Evolutionary conservation across 92 coral and sea anemone genomes (phyloP), one percentile per base, ranked within the genome.

Genomic region (Actinernus sp.): DNA sequence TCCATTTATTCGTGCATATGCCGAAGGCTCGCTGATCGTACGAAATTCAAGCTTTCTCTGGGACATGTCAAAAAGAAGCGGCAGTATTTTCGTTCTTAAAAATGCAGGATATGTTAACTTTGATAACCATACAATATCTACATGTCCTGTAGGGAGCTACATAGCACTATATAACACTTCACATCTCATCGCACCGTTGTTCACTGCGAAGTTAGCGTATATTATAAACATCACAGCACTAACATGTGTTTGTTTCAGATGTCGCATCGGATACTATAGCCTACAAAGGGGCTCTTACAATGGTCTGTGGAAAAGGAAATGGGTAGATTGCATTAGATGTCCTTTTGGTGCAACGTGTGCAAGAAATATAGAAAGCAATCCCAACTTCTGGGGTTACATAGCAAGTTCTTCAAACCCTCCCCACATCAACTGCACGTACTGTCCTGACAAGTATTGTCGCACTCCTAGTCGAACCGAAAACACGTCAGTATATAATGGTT

Each of bases 361-460:
- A 13, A 57, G 44, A 7, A 41, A 61, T 23, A 74, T 92, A 12
- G 38, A 46, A 20, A 78, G 94, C 26, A 79, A 79, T n/a, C 55
- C 51, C 20, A 89, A 89, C 74, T 85, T 58, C 51, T 92, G 96
- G 96, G 98, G 98, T 2, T 89, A 84, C 46, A n/a, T n/a, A n/a
- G 20, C 44, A 9, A 43, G 59, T 17, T 36, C 11, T 4, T 21
- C 51, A 16, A 46, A 68, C 52, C 88, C 79, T 1, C 59, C 73
- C 11, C 33, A 30, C 1, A 67, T 92, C 1, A 81, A 52, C 40
- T 92, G 89, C 59, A 72, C 77, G 11, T 50, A 39, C 27, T 92
- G 98, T 28, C 98, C 98, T 2, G 52, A 63, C n/a, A 69, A 71
- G 28, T 92, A 92, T 65, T 92, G 98, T 49, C 56, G 71, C 37